Percentiles rank a stretch among this genome's conserved stretches.
These are phyloP conservation scores for Lysandra bellargus DNA, from an alignment of 2,888 invertebrate species.

Conservation along the genomic window DNA sequence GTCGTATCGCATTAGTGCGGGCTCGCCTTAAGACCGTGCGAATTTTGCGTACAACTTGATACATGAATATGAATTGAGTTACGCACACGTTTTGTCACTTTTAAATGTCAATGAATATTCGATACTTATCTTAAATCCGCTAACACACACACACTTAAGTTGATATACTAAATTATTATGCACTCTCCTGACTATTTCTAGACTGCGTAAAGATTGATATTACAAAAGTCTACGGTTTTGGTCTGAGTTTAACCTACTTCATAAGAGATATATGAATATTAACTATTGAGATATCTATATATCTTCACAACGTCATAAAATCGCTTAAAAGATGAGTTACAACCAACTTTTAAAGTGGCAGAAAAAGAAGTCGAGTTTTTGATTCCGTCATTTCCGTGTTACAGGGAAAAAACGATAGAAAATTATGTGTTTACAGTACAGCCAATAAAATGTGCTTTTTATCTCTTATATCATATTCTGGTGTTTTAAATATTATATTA, in stretches of 20 bases:
- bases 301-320: slow-evolving; percentile 15
- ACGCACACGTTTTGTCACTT: no score
- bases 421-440: background rate
- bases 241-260: slow-evolving; percentile 14
- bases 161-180: background rate
- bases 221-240: background rate
- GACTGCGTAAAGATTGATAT: background rate
- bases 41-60: no score
- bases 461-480: background rate
- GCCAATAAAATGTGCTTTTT: background rate
- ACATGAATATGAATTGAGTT: no score
- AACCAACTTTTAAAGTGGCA: background rate
- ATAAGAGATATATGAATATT: background rate
- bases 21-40: no score
- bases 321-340: background rate
- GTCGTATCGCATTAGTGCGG: no score
- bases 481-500: no score
- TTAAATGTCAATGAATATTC: no score
- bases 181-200: background rate
- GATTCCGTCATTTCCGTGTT: background rate
- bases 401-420: background rate
- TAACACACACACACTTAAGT: background rate
- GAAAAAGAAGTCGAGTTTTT: background rate
- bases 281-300: background rate
- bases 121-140: background rate